Evolutionary conservation across 2,113 vertebrate species (phyloP), one percentile per base, ranked within the genome.

Genomic region (Herpetotheres cachinnans): DNA sequence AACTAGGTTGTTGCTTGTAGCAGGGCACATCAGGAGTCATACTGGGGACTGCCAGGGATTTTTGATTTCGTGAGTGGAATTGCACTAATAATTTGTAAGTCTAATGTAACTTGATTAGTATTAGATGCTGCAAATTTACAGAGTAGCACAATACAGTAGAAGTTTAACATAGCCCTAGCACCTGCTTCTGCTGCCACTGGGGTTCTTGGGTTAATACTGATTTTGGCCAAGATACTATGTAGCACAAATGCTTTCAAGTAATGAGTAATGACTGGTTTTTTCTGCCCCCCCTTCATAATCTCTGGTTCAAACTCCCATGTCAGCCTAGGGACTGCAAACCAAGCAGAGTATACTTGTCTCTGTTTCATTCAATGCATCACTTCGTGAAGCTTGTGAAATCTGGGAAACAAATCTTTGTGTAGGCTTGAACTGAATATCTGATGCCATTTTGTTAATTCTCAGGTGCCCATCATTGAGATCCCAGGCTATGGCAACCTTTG

Each of bases 391-490:
- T 36, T 40, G 19, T 32, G n/a, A 61, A 56, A 77, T 47, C 47
- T 6, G 9, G n/a, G 74, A 81, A 36, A 44, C 30, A 50, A 15
- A 63, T 32, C 42, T 30, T 29, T 16, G 6, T 25, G 30, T 25
- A 3, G 21, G 40, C 52, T 32, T 61, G 38, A 89, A 89, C 21
- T 34, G 52, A 49, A 7, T 44, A 56, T 50, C 69, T 92, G 55
- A 79, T 3, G 4, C 79, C 21, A 6, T 30, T 92, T 12, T 95
- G 49, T 56, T 91, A 5, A 42, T 95, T 86, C 52, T 52, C 93
- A 99, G 99, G 97, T 99, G 62, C 99, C 99, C 49, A 97, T 99
- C 93, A 99, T 99, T 93, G 99, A 99, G 61, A 98, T 99, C 84
- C 99, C 99, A 40, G 99, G 98, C n/a, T 99, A 98, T 70, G 99